Conservation (phyloP, 2,888 invertebrate species). For the Caenorhabditis sp. region DNA sequence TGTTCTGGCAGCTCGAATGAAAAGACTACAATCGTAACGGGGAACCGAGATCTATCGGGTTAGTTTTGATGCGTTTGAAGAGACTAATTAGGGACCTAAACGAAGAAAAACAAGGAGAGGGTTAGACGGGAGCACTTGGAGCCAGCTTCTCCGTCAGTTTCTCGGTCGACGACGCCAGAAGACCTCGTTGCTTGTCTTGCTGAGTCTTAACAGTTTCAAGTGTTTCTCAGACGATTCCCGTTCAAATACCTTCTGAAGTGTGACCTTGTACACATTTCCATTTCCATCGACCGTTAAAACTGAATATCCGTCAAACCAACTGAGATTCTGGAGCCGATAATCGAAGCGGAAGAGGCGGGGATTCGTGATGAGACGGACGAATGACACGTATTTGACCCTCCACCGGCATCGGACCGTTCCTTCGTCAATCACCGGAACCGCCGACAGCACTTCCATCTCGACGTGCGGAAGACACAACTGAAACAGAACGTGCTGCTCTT, state of each 20-base stretch:
- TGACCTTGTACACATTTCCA: conserved; percentile 73
- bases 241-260: conserved; percentile 68
- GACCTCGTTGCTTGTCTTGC: conserved; percentile 47
- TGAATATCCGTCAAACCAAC: conserved; percentile 77
- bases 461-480: conserved; percentile 68
- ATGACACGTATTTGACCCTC: conserved; percentile 73
- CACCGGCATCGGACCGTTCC: conserved; percentile 78
- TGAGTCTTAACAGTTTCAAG: conserved; percentile 33
- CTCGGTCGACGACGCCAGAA: conserved; percentile 41
- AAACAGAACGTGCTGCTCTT: neutral
- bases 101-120: neutral
- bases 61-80: conserved; percentile 15
- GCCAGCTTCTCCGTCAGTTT: conserved; percentile 53
- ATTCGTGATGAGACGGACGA: conserved; percentile 58
- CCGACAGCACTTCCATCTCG: conserved; percentile 67
- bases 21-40: conserved; percentile 28
- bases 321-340: conserved; percentile 64
- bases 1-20: conserved; percentile 1
- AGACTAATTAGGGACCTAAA: conserved; percentile 20
- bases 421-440: conserved; percentile 74
- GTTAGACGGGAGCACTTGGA: conserved; percentile 9
- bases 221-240: too few relatives aligned
- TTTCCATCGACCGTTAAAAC: conserved; percentile 76
- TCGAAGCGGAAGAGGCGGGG: conserved; percentile 62
- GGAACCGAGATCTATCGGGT: conserved; percentile 35